A percentile compares a stretch with the other conserved stretches of the same genome.
Evolutionary conservation across 2,797 vertebrate genomes (phyloP).

Genomic region (Syngnathus acus): DNA sequence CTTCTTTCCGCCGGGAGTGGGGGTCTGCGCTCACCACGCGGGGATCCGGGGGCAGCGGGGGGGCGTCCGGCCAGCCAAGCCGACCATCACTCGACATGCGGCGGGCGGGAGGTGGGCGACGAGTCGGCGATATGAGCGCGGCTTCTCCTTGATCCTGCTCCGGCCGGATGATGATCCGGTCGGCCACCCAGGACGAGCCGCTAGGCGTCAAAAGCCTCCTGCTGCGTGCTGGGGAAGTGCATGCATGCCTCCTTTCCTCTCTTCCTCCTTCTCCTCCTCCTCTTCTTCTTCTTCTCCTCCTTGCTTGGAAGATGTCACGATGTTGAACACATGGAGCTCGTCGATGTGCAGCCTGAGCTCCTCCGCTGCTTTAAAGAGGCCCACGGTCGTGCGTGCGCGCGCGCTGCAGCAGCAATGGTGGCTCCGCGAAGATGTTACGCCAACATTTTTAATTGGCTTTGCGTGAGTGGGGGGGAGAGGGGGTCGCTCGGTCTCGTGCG

Average conservation of each 20-base stretch:
- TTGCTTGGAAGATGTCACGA: conserved; percentile 9
- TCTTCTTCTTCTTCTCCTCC: conserved; percentile 13
- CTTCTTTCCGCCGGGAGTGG: conserved; percentile 67
- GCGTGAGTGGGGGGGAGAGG: conserved; percentile 44
- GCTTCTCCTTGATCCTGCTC: conserved; percentile 18
- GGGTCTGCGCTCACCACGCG: conserved; percentile 63
- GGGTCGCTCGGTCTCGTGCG: conserved; percentile 25
- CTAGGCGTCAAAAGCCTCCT: conserved; percentile 43
- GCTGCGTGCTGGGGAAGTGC: conserved; percentile 58
- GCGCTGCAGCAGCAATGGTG: conserved; percentile 49
- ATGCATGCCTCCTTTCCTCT: conserved; percentile 24
- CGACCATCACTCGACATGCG: conserved; percentile 74
- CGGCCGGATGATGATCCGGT: conserved; percentile 57
- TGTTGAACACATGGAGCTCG: conserved; percentile 1
- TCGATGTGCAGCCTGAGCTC: conserved; percentile 25
- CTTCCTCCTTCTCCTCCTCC: neutral
- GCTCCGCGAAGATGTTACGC: conserved; percentile 35
- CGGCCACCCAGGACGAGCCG: conserved; percentile 52
- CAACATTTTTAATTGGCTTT: conserved; percentile 54
- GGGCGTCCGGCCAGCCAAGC: conserved; percentile 63
- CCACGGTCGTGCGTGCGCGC: conserved; percentile 12
- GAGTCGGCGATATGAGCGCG: conserved; percentile 43
- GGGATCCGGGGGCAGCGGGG: conserved; percentile 66
- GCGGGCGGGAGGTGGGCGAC: conserved; percentile 55
- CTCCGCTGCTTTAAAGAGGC: conserved; percentile 14